phyloP scores from a whole-genome alignment of 1,140 invertebrate species.

The Zaprionus nigranus region DNA sequence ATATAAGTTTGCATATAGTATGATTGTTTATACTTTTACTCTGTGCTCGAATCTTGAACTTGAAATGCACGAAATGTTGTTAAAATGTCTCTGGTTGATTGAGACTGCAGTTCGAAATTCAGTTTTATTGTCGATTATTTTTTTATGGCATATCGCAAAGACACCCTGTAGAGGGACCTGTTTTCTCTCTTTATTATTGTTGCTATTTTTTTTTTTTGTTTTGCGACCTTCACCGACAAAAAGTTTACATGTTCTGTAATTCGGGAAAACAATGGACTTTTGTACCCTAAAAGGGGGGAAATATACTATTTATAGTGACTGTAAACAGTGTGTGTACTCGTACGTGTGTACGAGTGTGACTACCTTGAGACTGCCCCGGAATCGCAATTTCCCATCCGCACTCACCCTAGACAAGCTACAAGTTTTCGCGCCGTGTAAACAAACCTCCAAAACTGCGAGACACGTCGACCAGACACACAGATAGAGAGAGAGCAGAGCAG shows the following conservation, averaged over 20 bases:
- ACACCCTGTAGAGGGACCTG: background rate
- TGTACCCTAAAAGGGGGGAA: slow-evolving; percentile 10
- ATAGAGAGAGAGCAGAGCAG: background rate
- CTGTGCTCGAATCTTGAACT: slow-evolving; percentile 46
- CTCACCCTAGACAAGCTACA: slow-evolving; percentile 16
- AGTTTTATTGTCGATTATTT: slow-evolving; percentile 20
- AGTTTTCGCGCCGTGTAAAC: slow-evolving; percentile 58
- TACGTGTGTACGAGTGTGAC: background rate
- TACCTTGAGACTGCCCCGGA: slow-evolving; percentile 49
- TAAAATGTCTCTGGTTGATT: slow-evolving; percentile 28
- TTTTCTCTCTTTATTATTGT: slow-evolving; percentile 8
- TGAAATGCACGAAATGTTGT: slow-evolving; percentile 48
- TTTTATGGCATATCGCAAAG: background rate
- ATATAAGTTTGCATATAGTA: slow-evolving; percentile 17
- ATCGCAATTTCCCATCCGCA: slow-evolving; percentile 33
- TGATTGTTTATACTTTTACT: slow-evolving; percentile 24
- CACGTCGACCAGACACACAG: background rate
- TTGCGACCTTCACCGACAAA: slow-evolving; percentile 13
- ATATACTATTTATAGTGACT: slow-evolving; percentile 35
- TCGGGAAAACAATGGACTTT: slow-evolving; percentile 33
- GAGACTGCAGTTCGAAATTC: slow-evolving; percentile 35
- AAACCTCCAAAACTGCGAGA: slow-evolving; percentile 61
- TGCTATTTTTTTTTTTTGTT: background rate
- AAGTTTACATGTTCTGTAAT: slow-evolving; percentile 22
- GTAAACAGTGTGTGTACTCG: slow-evolving; percentile 1